Percentiles rank a stretch among this genome's conserved stretches.
phyloP scores from a whole-genome alignment of 2,113 vertebrate species.

The Psittacara wagleri region DNA sequence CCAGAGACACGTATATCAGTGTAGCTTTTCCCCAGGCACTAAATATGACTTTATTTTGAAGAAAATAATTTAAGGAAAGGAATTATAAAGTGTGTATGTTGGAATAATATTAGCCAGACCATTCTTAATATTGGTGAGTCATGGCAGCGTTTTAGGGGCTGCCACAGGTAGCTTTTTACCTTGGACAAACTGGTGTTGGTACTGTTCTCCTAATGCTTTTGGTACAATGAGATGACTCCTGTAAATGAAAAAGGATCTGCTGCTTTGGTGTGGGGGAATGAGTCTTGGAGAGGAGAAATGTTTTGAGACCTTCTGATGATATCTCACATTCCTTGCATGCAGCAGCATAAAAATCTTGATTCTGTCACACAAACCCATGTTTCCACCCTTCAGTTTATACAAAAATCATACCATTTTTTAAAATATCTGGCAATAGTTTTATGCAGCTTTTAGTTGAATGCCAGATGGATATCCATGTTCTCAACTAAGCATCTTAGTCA shows the following conservation, averaged over 20 bases:
- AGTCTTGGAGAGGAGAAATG: neutral
- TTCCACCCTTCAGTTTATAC: constrained; percentile 36
- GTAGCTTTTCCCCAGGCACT: neutral
- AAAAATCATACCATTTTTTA: neutral
- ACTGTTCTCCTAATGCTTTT: neutral
- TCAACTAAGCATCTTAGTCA: constrained; percentile 54
- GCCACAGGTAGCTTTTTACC: neutral
- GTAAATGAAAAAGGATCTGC: neutral
- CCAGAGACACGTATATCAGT: fast-evolving
- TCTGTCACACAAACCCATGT: constrained; percentile 11
- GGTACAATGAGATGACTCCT: neutral
- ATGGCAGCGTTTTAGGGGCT: neutral
- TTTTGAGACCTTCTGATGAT: constrained; percentile 13
- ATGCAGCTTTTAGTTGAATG: constrained; percentile 30
- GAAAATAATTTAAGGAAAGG: neutral
- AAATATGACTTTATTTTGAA: neutral
- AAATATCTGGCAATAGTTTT: constrained; percentile 46
- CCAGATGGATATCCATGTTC: constrained; percentile 57
- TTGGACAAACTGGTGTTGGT: neutral
- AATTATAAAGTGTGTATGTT: neutral
- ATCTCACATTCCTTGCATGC: neutral
- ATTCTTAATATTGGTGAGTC: neutral
- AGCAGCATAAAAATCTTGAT: neutral
- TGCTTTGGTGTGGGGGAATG: neutral
- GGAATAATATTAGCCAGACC: neutral